Evolutionary conservation across 2,888 invertebrate species (phyloP).

Genomic region (Periphyllus acericola): DNA sequence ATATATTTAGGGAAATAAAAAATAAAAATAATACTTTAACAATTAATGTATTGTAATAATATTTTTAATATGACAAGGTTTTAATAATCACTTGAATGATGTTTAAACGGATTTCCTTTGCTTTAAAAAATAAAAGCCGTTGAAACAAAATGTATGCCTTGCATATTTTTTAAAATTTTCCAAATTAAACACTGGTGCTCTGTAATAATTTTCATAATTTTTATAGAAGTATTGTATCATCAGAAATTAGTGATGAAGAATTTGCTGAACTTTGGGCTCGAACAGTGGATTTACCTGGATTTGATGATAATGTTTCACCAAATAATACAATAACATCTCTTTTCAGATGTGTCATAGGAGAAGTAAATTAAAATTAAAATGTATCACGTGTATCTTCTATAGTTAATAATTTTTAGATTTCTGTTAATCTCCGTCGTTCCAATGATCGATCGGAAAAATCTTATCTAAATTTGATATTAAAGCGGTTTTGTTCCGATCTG

Average conservation of each 20-base stretch:
- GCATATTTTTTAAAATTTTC: not conserved
- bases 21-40: no score
- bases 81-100: no score
- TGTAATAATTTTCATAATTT: constrained; percentile 41
- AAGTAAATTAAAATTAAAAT: constrained; percentile 67
- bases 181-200: not conserved
- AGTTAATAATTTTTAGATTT: constrained; percentile 69
- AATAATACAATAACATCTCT: constrained; percentile 79
- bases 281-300: constrained; percentile 80
- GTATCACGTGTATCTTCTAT: not conserved
- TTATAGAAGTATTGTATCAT: constrained; percentile 70
- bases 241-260: constrained; percentile 78
- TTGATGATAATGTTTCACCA: constrained; percentile 85
- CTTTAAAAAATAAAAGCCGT: not conserved
- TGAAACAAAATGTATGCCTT: not conserved
- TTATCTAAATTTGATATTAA: constrained; percentile 78
- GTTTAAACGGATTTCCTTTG: no score
- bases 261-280: constrained; percentile 77
- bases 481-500: constrained; percentile 77
- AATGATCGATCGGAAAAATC: constrained; percentile 76
- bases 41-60: no score
- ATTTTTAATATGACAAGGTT: no score
- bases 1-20: no score
- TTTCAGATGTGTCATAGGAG: constrained; percentile 78
- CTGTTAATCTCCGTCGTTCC: constrained; percentile 75